Conservation (phyloP, 2,113 vertebrate species). For the Bubalus kerabau region DNA sequence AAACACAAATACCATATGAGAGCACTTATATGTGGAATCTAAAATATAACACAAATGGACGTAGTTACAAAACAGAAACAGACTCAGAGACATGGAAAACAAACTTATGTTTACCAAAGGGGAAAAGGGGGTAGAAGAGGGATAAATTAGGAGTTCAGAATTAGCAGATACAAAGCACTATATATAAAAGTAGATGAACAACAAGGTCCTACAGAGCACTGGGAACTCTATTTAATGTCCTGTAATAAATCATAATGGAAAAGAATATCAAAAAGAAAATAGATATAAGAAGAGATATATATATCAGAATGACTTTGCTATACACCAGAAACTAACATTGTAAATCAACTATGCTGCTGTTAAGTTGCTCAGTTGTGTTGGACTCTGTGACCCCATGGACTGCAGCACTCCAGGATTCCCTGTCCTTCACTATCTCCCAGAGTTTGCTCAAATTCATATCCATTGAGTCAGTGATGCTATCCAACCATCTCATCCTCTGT, state of each 20-base stretch:
- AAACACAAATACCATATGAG: background rate
- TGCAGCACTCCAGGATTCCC: background rate
- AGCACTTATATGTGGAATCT: background rate
- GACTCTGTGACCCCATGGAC: background rate
- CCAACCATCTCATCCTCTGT: background rate
- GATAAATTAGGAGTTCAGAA: background rate
- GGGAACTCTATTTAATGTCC: background rate
- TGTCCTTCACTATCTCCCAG: background rate
- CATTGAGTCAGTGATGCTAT: background rate
- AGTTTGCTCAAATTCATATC: background rate
- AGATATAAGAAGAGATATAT: background rate
- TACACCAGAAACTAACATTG: background rate
- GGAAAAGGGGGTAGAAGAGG: background rate
- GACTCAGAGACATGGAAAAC: background rate
- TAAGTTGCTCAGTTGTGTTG: background rate
- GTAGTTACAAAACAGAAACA: background rate
- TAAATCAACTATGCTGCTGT: background rate
- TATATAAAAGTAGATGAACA: background rate
- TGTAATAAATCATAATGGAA: background rate
- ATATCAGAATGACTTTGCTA: background rate
- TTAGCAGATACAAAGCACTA: background rate
- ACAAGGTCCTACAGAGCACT: background rate
- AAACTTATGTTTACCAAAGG: background rate
- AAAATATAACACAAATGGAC: background rate
- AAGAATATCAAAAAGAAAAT: background rate